A percentile compares a stretch with the other conserved stretches of the same genome.
phyloP scores from a whole-genome alignment of 2,888 invertebrate species.

The Tenthredo amoena region DNA sequence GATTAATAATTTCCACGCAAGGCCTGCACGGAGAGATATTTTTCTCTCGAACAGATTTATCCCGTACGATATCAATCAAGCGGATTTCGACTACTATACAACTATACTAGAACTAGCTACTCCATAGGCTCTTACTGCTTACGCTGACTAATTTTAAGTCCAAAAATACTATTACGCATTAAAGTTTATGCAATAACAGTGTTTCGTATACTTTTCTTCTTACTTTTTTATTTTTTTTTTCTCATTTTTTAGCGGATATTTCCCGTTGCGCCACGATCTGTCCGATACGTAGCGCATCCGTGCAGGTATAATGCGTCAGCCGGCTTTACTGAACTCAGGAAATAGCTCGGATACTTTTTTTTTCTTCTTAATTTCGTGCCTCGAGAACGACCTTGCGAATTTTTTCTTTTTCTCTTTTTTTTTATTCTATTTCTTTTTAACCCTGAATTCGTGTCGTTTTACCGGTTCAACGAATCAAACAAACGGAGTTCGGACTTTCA shows the following conservation, averaged over 20 bases:
- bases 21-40: background rate
- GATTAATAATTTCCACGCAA: background rate
- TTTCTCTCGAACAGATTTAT: background rate
- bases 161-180: background rate
- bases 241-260: background rate
- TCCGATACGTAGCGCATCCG: background rate
- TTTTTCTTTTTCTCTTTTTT: background rate
- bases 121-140: too few relatives aligned
- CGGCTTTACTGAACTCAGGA: background rate
- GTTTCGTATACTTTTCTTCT: background rate
- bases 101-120: too few relatives aligned
- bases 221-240: background rate
- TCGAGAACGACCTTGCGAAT: slow-evolving; percentile 4
- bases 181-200: background rate
- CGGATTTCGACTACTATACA: background rate
- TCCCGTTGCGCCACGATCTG: background rate
- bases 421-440: background rate
- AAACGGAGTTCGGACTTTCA: background rate
- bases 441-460: slow-evolving; percentile 7
- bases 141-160: background rate
- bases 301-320: background rate
- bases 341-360: background rate
- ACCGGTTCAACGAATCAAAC: slow-evolving; percentile 5
- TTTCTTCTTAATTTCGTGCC: background rate
- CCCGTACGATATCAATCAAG: background rate